These are phyloP conservation scores for Portunus trituberculatus DNA, from an alignment of 1,140 invertebrate species.

Conservation along the genomic window DNA sequence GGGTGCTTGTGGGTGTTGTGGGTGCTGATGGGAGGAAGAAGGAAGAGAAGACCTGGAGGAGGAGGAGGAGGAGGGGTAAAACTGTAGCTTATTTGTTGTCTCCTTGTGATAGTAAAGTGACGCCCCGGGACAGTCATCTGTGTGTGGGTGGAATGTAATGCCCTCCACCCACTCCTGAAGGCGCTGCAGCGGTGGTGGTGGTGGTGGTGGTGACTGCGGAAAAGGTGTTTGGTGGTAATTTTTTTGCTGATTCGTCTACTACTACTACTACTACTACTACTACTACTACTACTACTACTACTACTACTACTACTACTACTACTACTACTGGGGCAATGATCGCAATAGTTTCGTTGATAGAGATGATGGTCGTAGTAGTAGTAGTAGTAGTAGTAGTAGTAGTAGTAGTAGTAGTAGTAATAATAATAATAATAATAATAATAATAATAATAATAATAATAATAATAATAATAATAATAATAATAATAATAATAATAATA, in stretches of 20 bases:
- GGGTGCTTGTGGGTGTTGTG: background rate
- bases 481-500: too few relatives aligned
- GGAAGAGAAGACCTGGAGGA: background rate
- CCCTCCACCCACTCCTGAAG: too few relatives aligned
- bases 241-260: too few relatives aligned
- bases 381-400: background rate
- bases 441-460: too few relatives aligned
- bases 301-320: too few relatives aligned
- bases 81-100: slow-evolving; percentile 2
- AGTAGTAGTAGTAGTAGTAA: too few relatives aligned
- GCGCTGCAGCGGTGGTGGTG: background rate
- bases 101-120: background rate
- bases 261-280: too few relatives aligned
- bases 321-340: background rate
- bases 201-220: too few relatives aligned
- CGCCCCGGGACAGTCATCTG: background rate
- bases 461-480: too few relatives aligned
- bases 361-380: background rate
- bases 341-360: background rate
- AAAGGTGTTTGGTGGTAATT: too few relatives aligned
- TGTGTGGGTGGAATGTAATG: background rate
- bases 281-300: too few relatives aligned
- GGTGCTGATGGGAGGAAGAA: background rate
- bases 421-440: too few relatives aligned
- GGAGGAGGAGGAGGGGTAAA: background rate